Evolutionary conservation across 2,797 vertebrate genomes (phyloP).

Genomic region (Microctenopoma steveboyesi): DNA sequence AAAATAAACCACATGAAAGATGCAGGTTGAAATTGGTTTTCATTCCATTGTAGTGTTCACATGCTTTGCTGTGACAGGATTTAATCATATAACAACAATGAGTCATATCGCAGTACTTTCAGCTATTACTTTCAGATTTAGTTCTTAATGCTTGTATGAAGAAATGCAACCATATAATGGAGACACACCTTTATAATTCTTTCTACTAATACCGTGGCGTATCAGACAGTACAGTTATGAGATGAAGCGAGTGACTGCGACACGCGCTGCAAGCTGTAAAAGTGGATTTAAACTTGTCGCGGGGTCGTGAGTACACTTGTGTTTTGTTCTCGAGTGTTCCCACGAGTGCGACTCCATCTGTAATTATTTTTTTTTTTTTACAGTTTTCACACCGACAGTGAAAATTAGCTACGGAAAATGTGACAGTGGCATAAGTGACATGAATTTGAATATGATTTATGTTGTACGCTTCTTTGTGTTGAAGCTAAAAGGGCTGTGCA

Average conservation of each 20-base stretch:
- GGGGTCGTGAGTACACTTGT: constrained; percentile 20
- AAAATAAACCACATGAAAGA: constrained; percentile 10
- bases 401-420: constrained; percentile 65
- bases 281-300: constrained; percentile 2
- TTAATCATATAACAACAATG: too few species aligned
- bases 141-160: neutral
- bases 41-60: constrained; percentile 1
- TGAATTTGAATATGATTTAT: constrained; percentile 57
- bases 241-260: neutral
- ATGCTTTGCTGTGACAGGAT: too few species aligned
- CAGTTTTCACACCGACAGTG: constrained; percentile 40
- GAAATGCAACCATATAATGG: neutral
- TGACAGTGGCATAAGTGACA: constrained; percentile 63
- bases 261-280: constrained; percentile 3
- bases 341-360: constrained; percentile 28
- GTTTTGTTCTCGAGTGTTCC: constrained; percentile 28
- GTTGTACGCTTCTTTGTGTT: constrained; percentile 50
- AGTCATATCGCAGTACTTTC: too few species aligned
- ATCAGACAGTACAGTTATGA: neutral
- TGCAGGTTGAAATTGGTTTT: constrained; percentile 1
- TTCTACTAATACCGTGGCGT: neutral
- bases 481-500: constrained; percentile 42
- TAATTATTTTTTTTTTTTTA: constrained; percentile 4
- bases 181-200: neutral
- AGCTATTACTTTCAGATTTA: neutral